phyloP scores from a whole-genome alignment of 2,888 invertebrate species.

The Stegana nigrithorax region DNA sequence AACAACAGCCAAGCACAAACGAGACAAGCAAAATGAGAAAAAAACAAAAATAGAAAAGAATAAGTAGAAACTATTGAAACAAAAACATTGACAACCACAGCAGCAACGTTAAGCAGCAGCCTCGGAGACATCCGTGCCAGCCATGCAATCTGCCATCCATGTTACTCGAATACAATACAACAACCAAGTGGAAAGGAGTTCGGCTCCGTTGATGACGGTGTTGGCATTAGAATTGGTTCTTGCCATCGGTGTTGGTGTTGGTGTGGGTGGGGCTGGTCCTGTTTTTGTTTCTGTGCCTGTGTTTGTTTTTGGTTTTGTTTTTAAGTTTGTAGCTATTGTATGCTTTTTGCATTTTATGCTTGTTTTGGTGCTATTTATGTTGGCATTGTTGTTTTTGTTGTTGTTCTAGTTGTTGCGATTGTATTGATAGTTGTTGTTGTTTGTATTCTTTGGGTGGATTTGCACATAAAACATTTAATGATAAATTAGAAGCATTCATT shows the following conservation, averaged over 20 bases:
- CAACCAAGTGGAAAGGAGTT: too few relatives aligned
- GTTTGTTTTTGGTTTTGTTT: slow-evolving; percentile 25
- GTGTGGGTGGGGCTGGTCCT: neutral
- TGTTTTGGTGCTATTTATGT: slow-evolving; percentile 5
- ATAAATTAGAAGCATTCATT: slow-evolving; percentile 28
- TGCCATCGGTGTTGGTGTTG: neutral
- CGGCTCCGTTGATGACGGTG: too few relatives aligned
- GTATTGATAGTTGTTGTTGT: neutral
- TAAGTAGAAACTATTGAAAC: slow-evolving; percentile 4
- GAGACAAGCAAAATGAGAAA: slow-evolving; percentile 49
- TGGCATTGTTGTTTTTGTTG: slow-evolving; percentile 3
- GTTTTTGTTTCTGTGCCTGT: too few relatives aligned
- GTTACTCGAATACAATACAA: too few relatives aligned
- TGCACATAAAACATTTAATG: slow-evolving; percentile 39
- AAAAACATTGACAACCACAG: slow-evolving; percentile 21
- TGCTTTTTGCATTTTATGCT: too few relatives aligned
- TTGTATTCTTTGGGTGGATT: slow-evolving; percentile 25
- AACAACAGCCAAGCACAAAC: slow-evolving; percentile 37
- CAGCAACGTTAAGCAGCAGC: slow-evolving; percentile 21
- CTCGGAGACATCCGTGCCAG: slow-evolving; percentile 5
- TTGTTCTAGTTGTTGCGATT: neutral
- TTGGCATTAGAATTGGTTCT: too few relatives aligned
- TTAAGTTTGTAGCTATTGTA: too few relatives aligned
- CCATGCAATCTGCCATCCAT: too few relatives aligned
- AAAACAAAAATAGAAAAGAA: slow-evolving; percentile 26